These are phyloP conservation scores for Condylura cristata DNA, from an alignment of 2,113 vertebrate genomes.

Conservation along the genomic window DNA sequence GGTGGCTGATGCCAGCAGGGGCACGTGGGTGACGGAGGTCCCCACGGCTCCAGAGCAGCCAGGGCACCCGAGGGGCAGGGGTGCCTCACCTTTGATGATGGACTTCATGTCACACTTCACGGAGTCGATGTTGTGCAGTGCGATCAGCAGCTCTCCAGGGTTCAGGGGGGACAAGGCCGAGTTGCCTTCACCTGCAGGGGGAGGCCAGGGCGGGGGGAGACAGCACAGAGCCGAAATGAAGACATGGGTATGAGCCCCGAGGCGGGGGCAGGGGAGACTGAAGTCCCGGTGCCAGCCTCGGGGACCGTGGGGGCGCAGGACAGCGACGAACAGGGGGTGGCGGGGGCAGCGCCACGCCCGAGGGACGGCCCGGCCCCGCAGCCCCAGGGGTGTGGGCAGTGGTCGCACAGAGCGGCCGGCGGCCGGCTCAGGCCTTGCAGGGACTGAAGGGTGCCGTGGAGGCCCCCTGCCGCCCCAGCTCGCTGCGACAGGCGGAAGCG, in stretches of 20 bases:
- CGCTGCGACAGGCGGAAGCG: background rate
- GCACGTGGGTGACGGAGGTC: background rate
- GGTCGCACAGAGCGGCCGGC: too few species aligned
- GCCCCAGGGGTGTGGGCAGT: too few species aligned
- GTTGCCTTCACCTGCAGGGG: constrained; percentile 90
- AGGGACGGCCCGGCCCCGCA: too few species aligned
- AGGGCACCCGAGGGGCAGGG: background rate
- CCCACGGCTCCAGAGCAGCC: fast-evolving
- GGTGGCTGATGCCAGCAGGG: background rate
- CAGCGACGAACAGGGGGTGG: too few species aligned
- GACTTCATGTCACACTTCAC: constrained; percentile 98
- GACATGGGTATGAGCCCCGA: background rate
- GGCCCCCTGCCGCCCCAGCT: background rate
- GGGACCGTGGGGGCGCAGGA: background rate
- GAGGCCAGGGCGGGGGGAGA: fast-evolving
- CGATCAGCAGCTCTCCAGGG: constrained; percentile 94
- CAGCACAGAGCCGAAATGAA: background rate
- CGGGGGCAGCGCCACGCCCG: too few species aligned
- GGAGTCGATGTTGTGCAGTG: constrained; percentile 95
- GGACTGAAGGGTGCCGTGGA: fast-evolving
- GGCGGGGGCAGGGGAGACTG: fast-evolving
- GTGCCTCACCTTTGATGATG: constrained; percentile 93
- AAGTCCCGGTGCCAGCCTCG: fast-evolving
- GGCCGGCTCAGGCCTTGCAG: background rate
- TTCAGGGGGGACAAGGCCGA: constrained; percentile 94